These are phyloP conservation scores for Drosophila takahashii DNA, from an alignment of 1,140 invertebrate species.

Conservation along the genomic window DNA sequence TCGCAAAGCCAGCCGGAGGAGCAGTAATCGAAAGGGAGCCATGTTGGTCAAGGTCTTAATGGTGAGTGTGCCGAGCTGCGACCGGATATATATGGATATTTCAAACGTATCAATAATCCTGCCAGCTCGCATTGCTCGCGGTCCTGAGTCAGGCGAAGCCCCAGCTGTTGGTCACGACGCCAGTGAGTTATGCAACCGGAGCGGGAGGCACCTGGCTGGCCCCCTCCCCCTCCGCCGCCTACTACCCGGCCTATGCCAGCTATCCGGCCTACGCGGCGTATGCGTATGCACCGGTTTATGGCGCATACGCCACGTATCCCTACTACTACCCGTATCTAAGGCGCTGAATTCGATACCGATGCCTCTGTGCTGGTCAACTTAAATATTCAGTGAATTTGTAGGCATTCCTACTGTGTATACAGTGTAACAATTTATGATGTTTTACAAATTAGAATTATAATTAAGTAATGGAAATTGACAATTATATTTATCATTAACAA, in stretches of 20 bases:
- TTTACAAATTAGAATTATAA: neutral
- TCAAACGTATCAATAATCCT: constrained; percentile 38
- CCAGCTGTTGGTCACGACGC: constrained; percentile 61
- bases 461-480: neutral
- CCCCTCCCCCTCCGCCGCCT: constrained; percentile 18
- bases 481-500: neutral
- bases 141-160: constrained; percentile 57
- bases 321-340: constrained; percentile 72
- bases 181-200: constrained; percentile 62
- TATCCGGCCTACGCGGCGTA: constrained; percentile 74
- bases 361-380: neutral
- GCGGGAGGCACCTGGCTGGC: constrained; percentile 47
- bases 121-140: constrained; percentile 56
- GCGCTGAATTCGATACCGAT: constrained; percentile 41
- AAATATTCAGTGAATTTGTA: constrained; percentile 22
- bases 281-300: constrained; percentile 69
- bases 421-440: neutral
- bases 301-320: constrained; percentile 72
- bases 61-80: constrained; percentile 50
- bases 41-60: constrained; percentile 70
- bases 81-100: constrained; percentile 17
- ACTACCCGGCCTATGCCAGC: constrained; percentile 56
- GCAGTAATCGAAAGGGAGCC: constrained; percentile 13
- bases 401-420: too few species aligned
- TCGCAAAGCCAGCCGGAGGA: constrained; percentile 22